Conservation (phyloP, 2,113 vertebrate genomes). For the Cyanocitta stelleri region DNA sequence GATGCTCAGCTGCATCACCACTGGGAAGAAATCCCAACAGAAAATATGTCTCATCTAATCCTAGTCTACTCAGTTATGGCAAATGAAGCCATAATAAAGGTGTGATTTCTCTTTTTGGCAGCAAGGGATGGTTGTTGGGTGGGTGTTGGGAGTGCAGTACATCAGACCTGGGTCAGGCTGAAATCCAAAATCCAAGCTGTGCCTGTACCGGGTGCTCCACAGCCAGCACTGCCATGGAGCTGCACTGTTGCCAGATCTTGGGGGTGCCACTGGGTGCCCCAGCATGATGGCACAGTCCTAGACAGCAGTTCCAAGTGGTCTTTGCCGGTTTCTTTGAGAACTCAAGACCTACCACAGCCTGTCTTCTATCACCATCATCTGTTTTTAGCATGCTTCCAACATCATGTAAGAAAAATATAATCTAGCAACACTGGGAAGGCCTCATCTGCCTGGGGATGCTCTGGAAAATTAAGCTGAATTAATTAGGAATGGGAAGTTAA, state of each 20-base stretch:
- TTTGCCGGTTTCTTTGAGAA: neutral
- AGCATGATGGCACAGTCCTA: neutral
- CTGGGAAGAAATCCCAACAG: neutral
- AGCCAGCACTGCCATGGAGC: neutral
- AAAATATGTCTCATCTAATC: neutral
- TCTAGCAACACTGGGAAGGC: neutral
- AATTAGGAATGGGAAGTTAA: constrained; percentile 5
- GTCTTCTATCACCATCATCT: neutral
- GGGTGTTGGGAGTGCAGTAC: neutral
- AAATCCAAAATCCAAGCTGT: neutral
- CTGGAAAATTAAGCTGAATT: constrained; percentile 11
- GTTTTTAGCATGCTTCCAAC: neutral
- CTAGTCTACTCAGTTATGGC: neutral
- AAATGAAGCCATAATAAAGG: neutral
- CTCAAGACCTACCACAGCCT: neutral
- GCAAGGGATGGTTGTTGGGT: neutral
- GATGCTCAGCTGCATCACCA: neutral
- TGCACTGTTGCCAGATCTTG: neutral
- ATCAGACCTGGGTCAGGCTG: neutral
- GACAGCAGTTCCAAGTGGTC: neutral
- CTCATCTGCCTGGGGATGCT: neutral
- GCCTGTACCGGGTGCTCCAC: fast-evolving
- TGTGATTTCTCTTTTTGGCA: neutral
- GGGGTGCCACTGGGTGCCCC: neutral
- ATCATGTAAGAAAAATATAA: neutral